Conservation (phyloP, 2,888 invertebrate genomes). For the Oeneis ivallda region DNA sequence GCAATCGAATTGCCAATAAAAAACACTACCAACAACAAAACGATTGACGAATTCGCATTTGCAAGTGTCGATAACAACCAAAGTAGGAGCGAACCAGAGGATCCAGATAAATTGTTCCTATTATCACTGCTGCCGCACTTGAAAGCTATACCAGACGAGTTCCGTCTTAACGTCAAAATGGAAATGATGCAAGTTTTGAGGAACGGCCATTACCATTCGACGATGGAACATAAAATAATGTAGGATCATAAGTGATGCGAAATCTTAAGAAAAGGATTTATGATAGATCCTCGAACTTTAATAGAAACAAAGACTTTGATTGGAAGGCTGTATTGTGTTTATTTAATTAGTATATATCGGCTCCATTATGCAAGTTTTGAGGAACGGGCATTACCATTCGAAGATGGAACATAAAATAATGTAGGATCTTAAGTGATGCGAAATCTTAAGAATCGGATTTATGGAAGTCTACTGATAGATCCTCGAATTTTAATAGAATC, state of each 20-base stretch:
- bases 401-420: slow-evolving; percentile 51
- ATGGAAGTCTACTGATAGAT: too few species aligned
- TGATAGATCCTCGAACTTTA: background rate
- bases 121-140: slow-evolving; percentile 70
- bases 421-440: too few species aligned
- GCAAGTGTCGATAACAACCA: slow-evolving; percentile 60
- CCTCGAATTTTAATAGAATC: background rate
- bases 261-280: too few species aligned
- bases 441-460: too few species aligned
- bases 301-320: background rate
- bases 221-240: slow-evolving; percentile 51
- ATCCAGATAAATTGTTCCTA: slow-evolving; percentile 69
- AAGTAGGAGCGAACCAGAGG: slow-evolving; percentile 54
- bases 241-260: slow-evolving; percentile 25
- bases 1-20: slow-evolving; percentile 31
- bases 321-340: background rate
- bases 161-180: slow-evolving; percentile 67
- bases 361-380: slow-evolving; percentile 73
- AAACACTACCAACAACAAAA: slow-evolving; percentile 35
- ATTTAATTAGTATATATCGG: background rate
- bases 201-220: slow-evolving; percentile 58
- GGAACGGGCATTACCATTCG: slow-evolving; percentile 60
- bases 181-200: slow-evolving; percentile 71
- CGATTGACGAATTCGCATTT: slow-evolving; percentile 62
- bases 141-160: slow-evolving; percentile 66